Percentiles rank a stretch among this genome's conserved stretches.
Evolutionary conservation across 2,797 vertebrate species (phyloP).

Genomic region (Microctenopoma lineatum): DNA sequence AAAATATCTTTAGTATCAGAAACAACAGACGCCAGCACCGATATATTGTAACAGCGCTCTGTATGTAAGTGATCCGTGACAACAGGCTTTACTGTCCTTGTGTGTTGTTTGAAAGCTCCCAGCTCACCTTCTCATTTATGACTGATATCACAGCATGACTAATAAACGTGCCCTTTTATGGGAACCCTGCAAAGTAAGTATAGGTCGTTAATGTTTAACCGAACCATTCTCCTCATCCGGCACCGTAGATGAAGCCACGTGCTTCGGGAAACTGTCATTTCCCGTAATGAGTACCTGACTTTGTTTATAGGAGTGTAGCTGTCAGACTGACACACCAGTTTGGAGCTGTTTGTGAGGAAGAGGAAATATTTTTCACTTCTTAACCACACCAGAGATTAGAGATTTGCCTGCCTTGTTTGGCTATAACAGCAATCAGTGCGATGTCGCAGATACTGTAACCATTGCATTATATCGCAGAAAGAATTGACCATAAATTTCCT

Average conservation of each 20-base stretch:
- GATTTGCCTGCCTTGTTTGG: neutral
- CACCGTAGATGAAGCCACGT: neutral
- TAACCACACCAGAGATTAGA: neutral
- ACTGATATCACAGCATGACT: slow-evolving; percentile 14
- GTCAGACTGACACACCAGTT: neutral
- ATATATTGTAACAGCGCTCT: neutral
- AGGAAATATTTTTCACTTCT: neutral
- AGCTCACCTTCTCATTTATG: slow-evolving; percentile 20
- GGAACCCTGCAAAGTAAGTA: slow-evolving; percentile 6
- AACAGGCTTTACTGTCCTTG: neutral
- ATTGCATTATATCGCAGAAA: slow-evolving; percentile 13
- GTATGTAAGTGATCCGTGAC: slow-evolving; percentile 5
- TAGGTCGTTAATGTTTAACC: slow-evolving; percentile 57
- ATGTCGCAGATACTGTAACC: slow-evolving; percentile 7
- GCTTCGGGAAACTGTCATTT: slow-evolving; percentile 2
- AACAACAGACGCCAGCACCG: neutral
- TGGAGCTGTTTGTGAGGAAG: neutral
- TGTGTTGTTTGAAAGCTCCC: neutral
- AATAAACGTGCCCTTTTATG: slow-evolving; percentile 29
- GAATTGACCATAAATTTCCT: slow-evolving; percentile 52
- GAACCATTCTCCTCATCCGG: slow-evolving; percentile 15
- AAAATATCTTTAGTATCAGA: neutral
- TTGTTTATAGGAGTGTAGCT: slow-evolving; percentile 12
- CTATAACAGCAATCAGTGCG: neutral
- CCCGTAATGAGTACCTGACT: neutral